A percentile compares a stretch with the other conserved stretches of the same genome.
Conservation (phyloP, 2,113 vertebrate species). For the Macquaria australasica region DNA sequence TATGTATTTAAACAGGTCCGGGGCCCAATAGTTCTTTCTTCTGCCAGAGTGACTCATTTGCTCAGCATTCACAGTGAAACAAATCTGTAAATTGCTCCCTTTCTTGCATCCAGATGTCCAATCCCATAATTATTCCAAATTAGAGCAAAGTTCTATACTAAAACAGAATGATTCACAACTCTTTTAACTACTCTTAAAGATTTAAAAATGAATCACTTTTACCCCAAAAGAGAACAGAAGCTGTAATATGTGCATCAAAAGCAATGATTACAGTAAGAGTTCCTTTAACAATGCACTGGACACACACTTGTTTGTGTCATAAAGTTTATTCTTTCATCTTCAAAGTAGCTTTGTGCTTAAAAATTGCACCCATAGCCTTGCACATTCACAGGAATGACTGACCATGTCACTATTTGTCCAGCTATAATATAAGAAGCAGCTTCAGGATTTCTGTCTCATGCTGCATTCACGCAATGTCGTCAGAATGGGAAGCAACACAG, state of each 20-base stretch:
- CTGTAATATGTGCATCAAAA: slow-evolving; percentile 25
- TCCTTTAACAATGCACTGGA: not conserved
- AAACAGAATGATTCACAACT: slow-evolving; percentile 32
- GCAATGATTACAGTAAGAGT: not conserved
- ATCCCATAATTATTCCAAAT: slow-evolving; percentile 52
- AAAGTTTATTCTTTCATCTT: not conserved
- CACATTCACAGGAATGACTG: not conserved
- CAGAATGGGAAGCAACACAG: not conserved
- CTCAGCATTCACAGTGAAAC: slow-evolving; percentile 34
- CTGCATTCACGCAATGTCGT: not conserved
- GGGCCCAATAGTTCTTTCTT: slow-evolving; percentile 14
- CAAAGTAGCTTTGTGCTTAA: not conserved
- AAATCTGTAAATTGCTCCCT: slow-evolving; percentile 63
- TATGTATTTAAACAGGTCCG: slow-evolving; percentile 46
- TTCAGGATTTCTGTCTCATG: not conserved
- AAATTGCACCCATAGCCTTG: not conserved
- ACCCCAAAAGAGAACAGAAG: slow-evolving; percentile 15
- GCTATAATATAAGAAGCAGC: not conserved
- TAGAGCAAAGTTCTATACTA: slow-evolving; percentile 28
- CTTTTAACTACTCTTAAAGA: slow-evolving; percentile 1
- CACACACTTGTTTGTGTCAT: not conserved
- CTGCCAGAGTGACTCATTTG: slow-evolving; percentile 55
- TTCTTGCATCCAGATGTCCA: slow-evolving; percentile 47
- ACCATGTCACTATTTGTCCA: not conserved
- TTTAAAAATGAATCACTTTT: slow-evolving; percentile 46